A percentile compares a stretch with the other conserved stretches of the same genome.
These are phyloP conservation scores for Harpagoxenus sublaevis DNA, from an alignment of 2,888 invertebrate genomes.

Conservation along the genomic window DNA sequence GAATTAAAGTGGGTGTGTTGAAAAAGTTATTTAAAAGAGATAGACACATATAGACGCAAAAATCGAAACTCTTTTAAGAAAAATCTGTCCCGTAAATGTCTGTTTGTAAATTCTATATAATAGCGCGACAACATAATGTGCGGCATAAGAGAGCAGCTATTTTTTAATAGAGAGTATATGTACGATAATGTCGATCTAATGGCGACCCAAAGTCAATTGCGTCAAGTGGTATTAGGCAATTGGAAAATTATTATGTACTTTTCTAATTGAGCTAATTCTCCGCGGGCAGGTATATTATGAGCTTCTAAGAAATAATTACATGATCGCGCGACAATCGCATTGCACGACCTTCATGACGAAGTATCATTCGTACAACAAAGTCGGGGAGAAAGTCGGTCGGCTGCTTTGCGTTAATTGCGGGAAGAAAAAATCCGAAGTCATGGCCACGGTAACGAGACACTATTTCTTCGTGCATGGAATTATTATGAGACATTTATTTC, in stretches of 20 bases:
- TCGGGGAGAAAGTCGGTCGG: background rate
- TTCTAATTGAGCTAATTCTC: conserved; percentile 50
- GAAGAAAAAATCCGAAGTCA: background rate
- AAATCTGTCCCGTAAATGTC: background rate
- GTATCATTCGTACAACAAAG: background rate
- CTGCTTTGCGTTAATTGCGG: background rate
- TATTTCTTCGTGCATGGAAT: background rate
- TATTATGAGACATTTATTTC: conserved; percentile 1
- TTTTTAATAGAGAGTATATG: conserved; percentile 3
- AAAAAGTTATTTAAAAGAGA: background rate
- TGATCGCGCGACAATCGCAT: background rate
- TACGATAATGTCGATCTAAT: background rate
- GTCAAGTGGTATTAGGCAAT: conserved; percentile 57
- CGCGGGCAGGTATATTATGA: conserved; percentile 36
- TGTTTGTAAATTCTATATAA: background rate
- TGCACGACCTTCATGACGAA: background rate
- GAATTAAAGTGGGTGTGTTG: background rate
- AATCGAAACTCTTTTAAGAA: background rate
- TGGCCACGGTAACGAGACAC: background rate
- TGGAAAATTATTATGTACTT: conserved; percentile 66
- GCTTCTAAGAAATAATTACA: background rate
- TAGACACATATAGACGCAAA: background rate
- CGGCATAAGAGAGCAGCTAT: background rate
- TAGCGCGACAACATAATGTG: background rate
- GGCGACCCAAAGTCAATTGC: conserved; percentile 51